Percentiles rank a stretch among this genome's conserved stretches.
Evolutionary conservation across 2,888 invertebrate genomes (phyloP).

Genomic region (Muscina levida): DNA sequence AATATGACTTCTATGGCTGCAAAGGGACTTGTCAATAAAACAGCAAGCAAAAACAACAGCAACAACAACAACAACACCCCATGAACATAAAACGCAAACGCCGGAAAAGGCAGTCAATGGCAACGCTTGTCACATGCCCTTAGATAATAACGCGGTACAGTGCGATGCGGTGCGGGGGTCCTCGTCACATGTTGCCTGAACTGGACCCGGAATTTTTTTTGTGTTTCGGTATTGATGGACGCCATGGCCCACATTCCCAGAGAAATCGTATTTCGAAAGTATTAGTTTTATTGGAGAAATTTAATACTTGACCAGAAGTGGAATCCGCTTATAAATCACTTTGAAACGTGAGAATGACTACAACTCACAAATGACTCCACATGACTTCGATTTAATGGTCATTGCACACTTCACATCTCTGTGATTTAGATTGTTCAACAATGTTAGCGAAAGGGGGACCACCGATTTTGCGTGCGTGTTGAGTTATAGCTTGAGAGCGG

Average conservation of each 20-base stretch:
- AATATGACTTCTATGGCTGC: conserved; percentile 51
- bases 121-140: neutral
- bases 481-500: no score
- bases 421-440: no score
- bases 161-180: neutral
- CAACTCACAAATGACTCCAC: neutral
- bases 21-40: conserved; percentile 47
- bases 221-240: neutral
- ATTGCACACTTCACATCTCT: no score
- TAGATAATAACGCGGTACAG: no score
- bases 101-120: neutral
- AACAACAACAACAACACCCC: neutral
- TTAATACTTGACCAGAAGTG: conserved; percentile 27
- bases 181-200: neutral
- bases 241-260: neutral
- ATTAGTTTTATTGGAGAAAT: conserved; percentile 29
- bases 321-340: conserved; percentile 27
- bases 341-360: conserved; percentile 4
- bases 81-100: neutral
- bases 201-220: neutral
- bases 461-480: no score
- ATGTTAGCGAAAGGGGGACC: no score
- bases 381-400: neutral
- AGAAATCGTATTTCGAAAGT: neutral
- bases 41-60: no score